phyloP scores from a whole-genome alignment of 1,140 invertebrate genomes.

The Dinoponera quadriceps region DNA sequence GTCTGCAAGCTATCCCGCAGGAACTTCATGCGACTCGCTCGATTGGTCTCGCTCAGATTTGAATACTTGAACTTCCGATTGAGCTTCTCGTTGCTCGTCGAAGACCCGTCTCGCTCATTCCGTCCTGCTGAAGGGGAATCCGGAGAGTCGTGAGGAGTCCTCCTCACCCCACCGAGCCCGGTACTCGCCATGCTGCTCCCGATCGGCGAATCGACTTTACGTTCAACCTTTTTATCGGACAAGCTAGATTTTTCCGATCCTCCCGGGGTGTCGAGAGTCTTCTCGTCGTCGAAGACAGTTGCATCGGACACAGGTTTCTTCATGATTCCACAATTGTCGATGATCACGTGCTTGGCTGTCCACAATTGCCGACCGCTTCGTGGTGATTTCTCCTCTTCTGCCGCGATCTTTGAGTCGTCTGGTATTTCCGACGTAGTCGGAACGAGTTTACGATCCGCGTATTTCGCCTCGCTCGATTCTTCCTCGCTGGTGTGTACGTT shows the following conservation, averaged over 20 bases:
- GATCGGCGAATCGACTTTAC: background rate
- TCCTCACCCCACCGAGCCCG: constrained; percentile 1
- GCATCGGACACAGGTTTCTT: background rate
- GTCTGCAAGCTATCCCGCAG: constrained; percentile 15
- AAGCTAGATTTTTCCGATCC: background rate
- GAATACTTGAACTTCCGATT: background rate
- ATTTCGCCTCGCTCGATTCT: background rate
- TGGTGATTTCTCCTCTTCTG: background rate
- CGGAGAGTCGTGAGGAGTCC: background rate
- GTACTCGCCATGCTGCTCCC: background rate
- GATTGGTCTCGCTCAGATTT: constrained; percentile 48
- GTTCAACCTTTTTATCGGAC: background rate
- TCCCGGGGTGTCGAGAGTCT: background rate
- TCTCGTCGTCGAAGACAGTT: background rate
- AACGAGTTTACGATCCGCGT: constrained; percentile 2
- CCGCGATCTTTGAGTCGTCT: background rate
- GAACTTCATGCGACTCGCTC: constrained; percentile 62
- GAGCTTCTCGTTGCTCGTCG: background rate
- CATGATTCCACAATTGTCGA: background rate
- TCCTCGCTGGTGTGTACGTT: background rate
- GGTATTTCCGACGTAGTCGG: background rate
- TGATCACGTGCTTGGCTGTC: constrained; percentile 24
- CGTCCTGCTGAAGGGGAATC: background rate
- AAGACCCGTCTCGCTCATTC: background rate
- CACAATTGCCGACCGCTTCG: background rate